Evolutionary conservation across 1,140 invertebrate genomes (phyloP).

Genomic region (Drosophila kohkoa): DNA sequence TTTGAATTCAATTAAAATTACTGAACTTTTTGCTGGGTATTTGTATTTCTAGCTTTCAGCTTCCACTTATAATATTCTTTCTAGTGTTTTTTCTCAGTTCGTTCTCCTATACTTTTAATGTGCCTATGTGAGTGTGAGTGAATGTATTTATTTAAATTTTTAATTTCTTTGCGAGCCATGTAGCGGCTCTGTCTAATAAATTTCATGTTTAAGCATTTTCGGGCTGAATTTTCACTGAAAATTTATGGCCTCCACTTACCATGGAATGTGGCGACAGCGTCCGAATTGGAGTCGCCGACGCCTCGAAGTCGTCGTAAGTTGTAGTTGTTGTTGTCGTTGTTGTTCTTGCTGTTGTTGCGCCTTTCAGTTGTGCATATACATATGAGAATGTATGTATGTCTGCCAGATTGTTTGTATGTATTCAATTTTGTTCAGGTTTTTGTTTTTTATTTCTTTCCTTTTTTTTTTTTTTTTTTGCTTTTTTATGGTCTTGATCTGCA

Average conservation of each 20-base stretch:
- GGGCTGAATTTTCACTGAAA: constrained; percentile 56
- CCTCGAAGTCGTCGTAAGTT: constrained; percentile 38
- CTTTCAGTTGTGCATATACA: constrained; percentile 18
- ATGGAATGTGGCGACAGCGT: constrained; percentile 53
- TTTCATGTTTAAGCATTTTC: constrained; percentile 77
- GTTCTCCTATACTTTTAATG: not conserved
- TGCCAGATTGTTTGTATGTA: constrained; percentile 17
- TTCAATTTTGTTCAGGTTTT: constrained; percentile 38
- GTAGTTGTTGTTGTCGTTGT: constrained; percentile 1
- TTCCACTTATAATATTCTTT: not conserved
- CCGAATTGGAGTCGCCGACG: constrained; percentile 50
- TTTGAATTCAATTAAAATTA: not conserved
- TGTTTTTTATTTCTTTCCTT: constrained; percentile 5
- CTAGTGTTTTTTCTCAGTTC: constrained; percentile 6
- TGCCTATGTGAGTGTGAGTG: not conserved
- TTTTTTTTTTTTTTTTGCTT: constrained; percentile 16
- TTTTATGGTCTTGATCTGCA: constrained; percentile 19
- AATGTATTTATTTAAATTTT: constrained; percentile 55
- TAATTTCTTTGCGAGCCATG: constrained; percentile 48
- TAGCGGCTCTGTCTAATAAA: constrained; percentile 63
- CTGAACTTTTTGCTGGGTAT: not conserved
- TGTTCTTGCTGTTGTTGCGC: constrained; percentile 2
- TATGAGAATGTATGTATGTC: constrained; percentile 10
- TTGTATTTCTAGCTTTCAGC: not conserved
- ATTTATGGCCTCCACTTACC: constrained; percentile 54